Evolutionary conservation across 2,888 invertebrate genomes (phyloP).

Genomic region (Scrobipalpa costella): DNA sequence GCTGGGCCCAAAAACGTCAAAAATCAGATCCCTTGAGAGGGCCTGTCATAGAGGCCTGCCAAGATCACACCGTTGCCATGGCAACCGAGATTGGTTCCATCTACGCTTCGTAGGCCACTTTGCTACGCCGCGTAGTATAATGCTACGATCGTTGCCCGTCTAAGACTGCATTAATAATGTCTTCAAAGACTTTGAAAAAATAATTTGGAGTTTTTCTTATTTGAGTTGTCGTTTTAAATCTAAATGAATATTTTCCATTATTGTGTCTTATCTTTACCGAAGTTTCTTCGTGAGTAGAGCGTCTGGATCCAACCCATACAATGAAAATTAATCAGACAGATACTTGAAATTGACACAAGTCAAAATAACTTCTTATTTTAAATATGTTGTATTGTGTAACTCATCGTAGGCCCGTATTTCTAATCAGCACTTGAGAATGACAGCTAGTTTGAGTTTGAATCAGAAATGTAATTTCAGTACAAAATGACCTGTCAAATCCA

Average conservation of each 20-base stretch:
- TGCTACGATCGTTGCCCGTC: conserved; percentile 17
- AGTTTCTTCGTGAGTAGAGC: too few species aligned
- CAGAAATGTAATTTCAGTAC: too few species aligned
- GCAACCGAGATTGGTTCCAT: not conserved
- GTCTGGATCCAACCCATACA: too few species aligned
- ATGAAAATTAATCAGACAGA: too few species aligned
- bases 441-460: too few species aligned
- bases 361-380: too few species aligned
- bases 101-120: not conserved
- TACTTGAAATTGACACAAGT: too few species aligned
- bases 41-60: not conserved
- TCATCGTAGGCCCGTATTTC: too few species aligned
- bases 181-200: not conserved
- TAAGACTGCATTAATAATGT: not conserved
- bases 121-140: conserved; percentile 12
- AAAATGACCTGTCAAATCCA: too few species aligned
- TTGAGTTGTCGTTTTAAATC: not conserved
- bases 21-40: not conserved
- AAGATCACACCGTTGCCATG: conserved; percentile 2
- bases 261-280: too few species aligned
- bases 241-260: not conserved
- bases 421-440: too few species aligned
- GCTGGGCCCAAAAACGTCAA: not conserved
- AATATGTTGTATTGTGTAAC: too few species aligned
- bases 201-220: not conserved